Conservation (phyloP, 1,140 invertebrate genomes). For the Hyles euphorbiae region DNA sequence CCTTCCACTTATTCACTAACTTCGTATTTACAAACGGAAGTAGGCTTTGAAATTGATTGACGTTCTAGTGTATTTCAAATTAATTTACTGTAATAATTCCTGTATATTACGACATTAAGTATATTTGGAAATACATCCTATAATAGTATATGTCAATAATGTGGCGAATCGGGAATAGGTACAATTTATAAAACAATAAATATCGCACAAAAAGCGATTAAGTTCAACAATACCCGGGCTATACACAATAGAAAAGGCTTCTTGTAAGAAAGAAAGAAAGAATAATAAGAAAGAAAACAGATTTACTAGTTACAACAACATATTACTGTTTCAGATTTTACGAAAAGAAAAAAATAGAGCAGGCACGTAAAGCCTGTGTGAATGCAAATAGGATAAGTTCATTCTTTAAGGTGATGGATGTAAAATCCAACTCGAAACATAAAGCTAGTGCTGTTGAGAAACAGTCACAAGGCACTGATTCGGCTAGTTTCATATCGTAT, state of each 20-base stretch:
- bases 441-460: neutral
- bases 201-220: too few relatives aligned
- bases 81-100: neutral
- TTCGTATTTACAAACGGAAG: neutral
- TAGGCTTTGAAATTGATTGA: constrained; percentile 16
- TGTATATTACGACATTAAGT: too few relatives aligned
- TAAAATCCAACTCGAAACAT: too few relatives aligned
- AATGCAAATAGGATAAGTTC: neutral
- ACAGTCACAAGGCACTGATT: constrained; percentile 5
- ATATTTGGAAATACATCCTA: neutral
- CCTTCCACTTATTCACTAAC: neutral
- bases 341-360: neutral
- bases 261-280: too few relatives aligned
- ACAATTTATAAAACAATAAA: too few relatives aligned
- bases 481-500: constrained; percentile 22
- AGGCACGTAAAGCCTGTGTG: neutral
- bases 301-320: too few relatives aligned
- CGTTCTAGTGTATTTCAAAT: neutral
- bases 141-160: neutral
- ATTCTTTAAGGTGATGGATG: too few relatives aligned
- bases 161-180: too few relatives aligned
- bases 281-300: too few relatives aligned
- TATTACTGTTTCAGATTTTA: constrained; percentile 7
- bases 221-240: too few relatives aligned
- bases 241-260: too few relatives aligned